Evolutionary conservation across 2,797 vertebrate species (phyloP), one percentile per base, ranked within the genome.

Genomic region (Orientallactaga sibirica): DNA sequence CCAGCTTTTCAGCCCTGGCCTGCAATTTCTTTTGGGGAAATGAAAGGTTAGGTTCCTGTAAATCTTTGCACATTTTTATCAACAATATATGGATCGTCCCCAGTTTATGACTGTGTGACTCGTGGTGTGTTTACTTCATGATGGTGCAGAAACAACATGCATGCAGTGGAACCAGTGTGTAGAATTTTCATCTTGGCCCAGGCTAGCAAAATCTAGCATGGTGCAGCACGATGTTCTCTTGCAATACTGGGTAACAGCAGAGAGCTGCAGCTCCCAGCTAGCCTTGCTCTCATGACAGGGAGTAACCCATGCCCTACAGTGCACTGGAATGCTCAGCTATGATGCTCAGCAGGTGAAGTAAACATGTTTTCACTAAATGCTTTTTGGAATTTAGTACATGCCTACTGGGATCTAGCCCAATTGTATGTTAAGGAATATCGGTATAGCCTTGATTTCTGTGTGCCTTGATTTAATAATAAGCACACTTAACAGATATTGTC

Each of bases 381-480:
- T 37, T 12, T 37, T 37, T 83, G 77, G 29, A 83, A 29, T 5
- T 14, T 18, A 62, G n/a, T 24, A 62, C 70, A 29, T 22, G 4
- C 5, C 37, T 83, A 52, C 4, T 20, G 25, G 27, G 29, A 14
- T 48, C 29, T 52, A 55, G 48, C 18, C 14, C 22, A 1, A 14
- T 33, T 25, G 7, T 70, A 64, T 75, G 19, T 62, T 33, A 52
- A 48, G 16, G 33, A 33, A 62, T 15, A 37, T 25, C 16, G 37
- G 12, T n/a, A 27, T 29, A 88, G 80, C 7, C 20, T 93, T 71
- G 11, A 27, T 84, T 52, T 79, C 55, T 43, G 33, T 84, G 3
- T 85, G 37, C 24, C 70, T 90, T 33, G 61, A 29, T 87, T 93
- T 61, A 88, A 94, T 43, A 18, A 78, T 61, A 73, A 12, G 55